These are phyloP conservation scores for Euplexia lucipara DNA, from an alignment of 2,888 invertebrate genomes.

Conservation along the genomic window DNA sequence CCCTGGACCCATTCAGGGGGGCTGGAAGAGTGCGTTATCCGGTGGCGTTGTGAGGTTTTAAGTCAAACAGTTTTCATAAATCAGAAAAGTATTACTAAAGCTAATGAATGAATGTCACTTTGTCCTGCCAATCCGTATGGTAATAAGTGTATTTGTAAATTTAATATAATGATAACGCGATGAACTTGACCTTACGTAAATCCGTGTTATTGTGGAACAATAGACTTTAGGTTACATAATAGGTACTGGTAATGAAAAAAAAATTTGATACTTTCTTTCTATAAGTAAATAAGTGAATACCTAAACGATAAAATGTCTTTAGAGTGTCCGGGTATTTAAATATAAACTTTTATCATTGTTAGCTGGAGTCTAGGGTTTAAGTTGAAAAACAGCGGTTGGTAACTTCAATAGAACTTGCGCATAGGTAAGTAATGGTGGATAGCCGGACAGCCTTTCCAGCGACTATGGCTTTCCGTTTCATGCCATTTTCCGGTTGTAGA, in stretches of 20 bases:
- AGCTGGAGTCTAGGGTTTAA: too few species aligned
- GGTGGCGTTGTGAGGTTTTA: too few species aligned
- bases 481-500: constrained; percentile 3
- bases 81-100: neutral
- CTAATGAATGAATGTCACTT: neutral
- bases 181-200: constrained; percentile 21
- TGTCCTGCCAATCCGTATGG: neutral
- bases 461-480: neutral
- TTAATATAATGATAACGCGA: neutral
- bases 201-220: neutral
- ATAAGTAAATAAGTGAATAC: too few species aligned
- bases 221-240: neutral
- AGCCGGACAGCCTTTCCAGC: neutral
- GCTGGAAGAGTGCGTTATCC: too few species aligned
- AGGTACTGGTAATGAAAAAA: neutral
- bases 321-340: too few species aligned
- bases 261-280: neutral
- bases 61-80: too few species aligned
- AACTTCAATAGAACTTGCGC: too few species aligned
- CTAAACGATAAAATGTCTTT: too few species aligned
- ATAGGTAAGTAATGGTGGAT: too few species aligned
- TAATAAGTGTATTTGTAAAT: neutral
- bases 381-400: too few species aligned
- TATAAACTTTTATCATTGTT: too few species aligned
- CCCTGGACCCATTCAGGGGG: too few species aligned